Evolutionary conservation across 1,140 invertebrate species (phyloP).

Genomic region (Papilio aristodemus): DNA sequence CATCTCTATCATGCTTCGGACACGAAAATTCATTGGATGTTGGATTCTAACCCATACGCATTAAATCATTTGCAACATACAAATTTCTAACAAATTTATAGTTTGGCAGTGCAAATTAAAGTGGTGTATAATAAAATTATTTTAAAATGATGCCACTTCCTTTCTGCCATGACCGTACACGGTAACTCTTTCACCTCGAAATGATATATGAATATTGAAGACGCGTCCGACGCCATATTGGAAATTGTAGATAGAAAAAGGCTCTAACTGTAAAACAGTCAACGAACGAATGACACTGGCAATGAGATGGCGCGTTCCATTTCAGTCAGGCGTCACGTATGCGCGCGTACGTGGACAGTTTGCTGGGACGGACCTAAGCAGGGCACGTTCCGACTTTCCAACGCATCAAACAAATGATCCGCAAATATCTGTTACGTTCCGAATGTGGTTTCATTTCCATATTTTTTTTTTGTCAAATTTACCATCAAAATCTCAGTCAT

Average conservation of each 20-base stretch:
- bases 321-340: constrained; percentile 67
- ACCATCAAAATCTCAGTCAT: constrained; percentile 4
- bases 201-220: constrained; percentile 69
- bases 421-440: constrained; percentile 35
- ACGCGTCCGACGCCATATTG: constrained; percentile 57
- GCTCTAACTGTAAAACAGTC: constrained; percentile 70
- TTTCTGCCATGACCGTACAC: constrained; percentile 39
- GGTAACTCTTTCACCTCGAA: constrained; percentile 48
- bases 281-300: constrained; percentile 68
- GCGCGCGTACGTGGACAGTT: constrained; percentile 53
- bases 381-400: constrained; percentile 54
- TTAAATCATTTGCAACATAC: no score
- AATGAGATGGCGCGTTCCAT: constrained; percentile 63
- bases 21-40: no score
- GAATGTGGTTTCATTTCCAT: constrained; percentile 32
- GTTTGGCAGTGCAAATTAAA: neutral
- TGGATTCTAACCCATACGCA: no score
- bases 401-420: constrained; percentile 51
- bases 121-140: neutral
- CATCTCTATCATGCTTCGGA: no score
- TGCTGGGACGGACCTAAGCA: constrained; percentile 38
- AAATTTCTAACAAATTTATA: no score
- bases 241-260: constrained; percentile 58
- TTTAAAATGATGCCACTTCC: constrained; percentile 33
- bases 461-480: constrained; percentile 23